Percentiles rank a stretch among this genome's conserved stretches.
These are phyloP conservation scores for Siniperca knerii DNA, from an alignment of 2,113 vertebrate genomes.

Conservation along the genomic window DNA sequence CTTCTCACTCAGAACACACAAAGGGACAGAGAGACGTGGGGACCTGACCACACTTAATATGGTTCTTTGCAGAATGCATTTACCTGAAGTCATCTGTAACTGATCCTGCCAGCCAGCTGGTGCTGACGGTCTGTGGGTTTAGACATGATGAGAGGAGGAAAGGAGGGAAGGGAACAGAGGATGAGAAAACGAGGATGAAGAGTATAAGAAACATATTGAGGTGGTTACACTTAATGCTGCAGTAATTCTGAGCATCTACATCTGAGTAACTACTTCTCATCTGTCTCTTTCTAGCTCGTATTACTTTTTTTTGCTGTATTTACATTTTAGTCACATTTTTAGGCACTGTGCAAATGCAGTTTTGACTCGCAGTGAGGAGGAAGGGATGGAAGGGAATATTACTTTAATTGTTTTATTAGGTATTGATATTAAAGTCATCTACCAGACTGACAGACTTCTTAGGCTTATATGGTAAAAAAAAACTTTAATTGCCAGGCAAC, in stretches of 20 bases:
- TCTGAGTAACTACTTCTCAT: slow-evolving; percentile 4
- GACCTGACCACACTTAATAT: slow-evolving; percentile 14
- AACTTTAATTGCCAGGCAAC: slow-evolving; percentile 20
- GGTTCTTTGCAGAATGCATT: slow-evolving; percentile 44
- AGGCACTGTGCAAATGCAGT: background rate
- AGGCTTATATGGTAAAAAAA: slow-evolving; percentile 10
- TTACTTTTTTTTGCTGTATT: slow-evolving; percentile 1
- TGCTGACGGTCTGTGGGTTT: slow-evolving; percentile 36
- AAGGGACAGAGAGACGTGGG: slow-evolving; percentile 1
- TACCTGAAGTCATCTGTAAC: slow-evolving; percentile 60
- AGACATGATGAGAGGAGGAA: slow-evolving; percentile 35
- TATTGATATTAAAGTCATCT: background rate
- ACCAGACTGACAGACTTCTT: background rate
- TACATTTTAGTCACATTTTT: background rate
- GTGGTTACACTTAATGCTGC: slow-evolving; percentile 33
- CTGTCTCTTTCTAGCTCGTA: slow-evolving; percentile 1
- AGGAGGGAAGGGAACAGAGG: background rate
- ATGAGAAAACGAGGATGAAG: background rate
- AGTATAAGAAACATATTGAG: slow-evolving; percentile 10
- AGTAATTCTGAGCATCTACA: slow-evolving; percentile 13
- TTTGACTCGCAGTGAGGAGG: background rate
- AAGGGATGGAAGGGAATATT: background rate
- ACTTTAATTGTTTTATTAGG: background rate
- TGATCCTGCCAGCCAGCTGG: slow-evolving; percentile 40
- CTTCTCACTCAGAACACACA: background rate